Percentiles rank a stretch among this genome's conserved stretches.
phyloP scores from a whole-genome alignment of 2,797 vertebrate genomes.

The Bradypodion ventrale region DNA sequence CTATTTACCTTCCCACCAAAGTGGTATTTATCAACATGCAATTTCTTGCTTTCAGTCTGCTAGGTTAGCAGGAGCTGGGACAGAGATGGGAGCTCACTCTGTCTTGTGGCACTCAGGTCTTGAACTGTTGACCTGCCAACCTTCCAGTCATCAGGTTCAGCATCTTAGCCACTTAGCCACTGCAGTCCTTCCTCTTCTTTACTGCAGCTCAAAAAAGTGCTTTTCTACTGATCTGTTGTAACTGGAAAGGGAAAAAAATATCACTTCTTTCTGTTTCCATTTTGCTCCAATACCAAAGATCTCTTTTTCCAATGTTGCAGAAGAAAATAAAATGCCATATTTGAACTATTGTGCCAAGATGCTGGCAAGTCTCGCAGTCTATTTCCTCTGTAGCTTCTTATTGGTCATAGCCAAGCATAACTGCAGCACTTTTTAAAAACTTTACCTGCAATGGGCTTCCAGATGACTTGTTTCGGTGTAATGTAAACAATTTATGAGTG shows the following conservation, averaged over 20 bases:
- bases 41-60: too few relatives aligned
- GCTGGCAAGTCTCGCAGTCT: background rate
- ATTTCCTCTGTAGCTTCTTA: constrained; percentile 29
- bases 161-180: too few relatives aligned
- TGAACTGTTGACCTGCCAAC: too few relatives aligned
- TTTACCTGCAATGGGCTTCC: constrained; percentile 78
- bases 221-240: background rate
- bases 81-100: too few relatives aligned
- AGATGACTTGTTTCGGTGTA: constrained; percentile 84
- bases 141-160: too few relatives aligned
- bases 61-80: too few relatives aligned
- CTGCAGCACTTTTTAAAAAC: constrained; percentile 11
- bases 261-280: constrained; percentile 3
- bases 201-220: background rate
- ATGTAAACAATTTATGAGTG: constrained; percentile 85
- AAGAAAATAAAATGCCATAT: constrained; percentile 25
- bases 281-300: constrained; percentile 14
- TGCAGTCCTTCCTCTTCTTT: background rate
- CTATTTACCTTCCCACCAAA: too few relatives aligned
- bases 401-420: constrained; percentile 41
- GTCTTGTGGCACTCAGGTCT: too few relatives aligned
- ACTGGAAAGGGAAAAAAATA: too few relatives aligned
- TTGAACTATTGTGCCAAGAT: constrained; percentile 11
- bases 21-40: too few relatives aligned
- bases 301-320: background rate